A percentile compares a stretch with the other conserved stretches of the same genome.
phyloP scores from a whole-genome alignment of 1,140 invertebrate genomes.

The Drosophila equinoxialis region DNA sequence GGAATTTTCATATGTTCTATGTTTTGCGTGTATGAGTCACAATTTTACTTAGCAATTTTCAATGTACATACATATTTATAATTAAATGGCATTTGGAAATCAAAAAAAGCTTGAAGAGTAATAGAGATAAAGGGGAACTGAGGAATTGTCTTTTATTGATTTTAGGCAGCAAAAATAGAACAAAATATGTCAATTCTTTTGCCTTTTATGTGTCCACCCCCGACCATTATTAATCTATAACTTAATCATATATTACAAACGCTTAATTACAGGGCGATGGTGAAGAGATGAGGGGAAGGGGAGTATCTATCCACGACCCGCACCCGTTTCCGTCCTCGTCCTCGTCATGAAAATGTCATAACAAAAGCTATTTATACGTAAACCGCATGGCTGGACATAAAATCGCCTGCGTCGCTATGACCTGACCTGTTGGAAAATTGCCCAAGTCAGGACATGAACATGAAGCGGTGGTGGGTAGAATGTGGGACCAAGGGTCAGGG shows the following conservation, averaged over 20 bases:
- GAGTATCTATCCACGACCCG: background rate
- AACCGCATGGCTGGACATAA: constrained; percentile 47
- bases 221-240: constrained; percentile 5
- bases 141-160: constrained; percentile 42
- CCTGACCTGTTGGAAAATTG: constrained; percentile 20
- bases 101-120: background rate
- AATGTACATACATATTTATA: too few species aligned
- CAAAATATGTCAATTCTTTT: constrained; percentile 21
- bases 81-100: too few species aligned
- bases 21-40: too few species aligned
- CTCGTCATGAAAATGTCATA: constrained; percentile 59
- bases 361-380: constrained; percentile 74
- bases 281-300: background rate
- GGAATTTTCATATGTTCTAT: too few species aligned
- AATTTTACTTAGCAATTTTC: too few species aligned
- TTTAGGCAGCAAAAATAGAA: constrained; percentile 60
- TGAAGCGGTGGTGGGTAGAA: background rate
- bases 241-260: background rate
- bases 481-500: constrained; percentile 3
- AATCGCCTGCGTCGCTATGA: constrained; percentile 18
- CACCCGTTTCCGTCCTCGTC: background rate
- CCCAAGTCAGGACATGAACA: background rate
- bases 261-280: background rate
- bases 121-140: background rate
- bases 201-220: background rate